These are phyloP conservation scores for Apoda limacodes DNA, from an alignment of 2,888 invertebrate genomes.

Conservation along the genomic window DNA sequence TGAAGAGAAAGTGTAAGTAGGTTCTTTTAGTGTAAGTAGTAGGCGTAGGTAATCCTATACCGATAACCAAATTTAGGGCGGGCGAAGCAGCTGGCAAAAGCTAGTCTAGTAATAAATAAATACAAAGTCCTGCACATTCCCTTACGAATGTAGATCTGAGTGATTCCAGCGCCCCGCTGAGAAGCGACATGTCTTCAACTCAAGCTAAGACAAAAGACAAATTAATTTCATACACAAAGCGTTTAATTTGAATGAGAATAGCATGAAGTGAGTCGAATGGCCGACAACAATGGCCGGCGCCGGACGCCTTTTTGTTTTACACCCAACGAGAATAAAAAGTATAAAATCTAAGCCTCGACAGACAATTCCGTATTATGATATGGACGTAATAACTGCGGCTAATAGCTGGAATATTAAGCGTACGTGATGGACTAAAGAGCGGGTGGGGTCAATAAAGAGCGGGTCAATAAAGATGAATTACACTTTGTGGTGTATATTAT, in stretches of 20 bases:
- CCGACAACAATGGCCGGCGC: constrained; percentile 67
- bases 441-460: too few relatives aligned
- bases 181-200: constrained; percentile 49
- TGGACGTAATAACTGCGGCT: constrained; percentile 65
- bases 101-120: too few relatives aligned
- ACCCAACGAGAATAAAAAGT: constrained; percentile 58
- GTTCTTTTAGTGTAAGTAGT: too few relatives aligned
- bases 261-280: constrained; percentile 70
- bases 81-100: too few relatives aligned
- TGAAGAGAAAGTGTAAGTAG: too few relatives aligned
- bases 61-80: too few relatives aligned
- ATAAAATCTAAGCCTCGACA: constrained; percentile 58
- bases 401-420: constrained; percentile 66
- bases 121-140: too few relatives aligned
- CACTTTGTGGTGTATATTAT: too few relatives aligned
- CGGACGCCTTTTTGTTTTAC: constrained; percentile 64
- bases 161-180: constrained; percentile 43
- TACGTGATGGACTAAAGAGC: constrained; percentile 45
- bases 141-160: background rate
- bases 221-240: constrained; percentile 69
- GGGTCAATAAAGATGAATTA: too few relatives aligned
- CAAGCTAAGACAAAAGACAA: constrained; percentile 67
- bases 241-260: constrained; percentile 71
- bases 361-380: constrained; percentile 69
- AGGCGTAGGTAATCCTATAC: too few relatives aligned